Conservation (phyloP, 2,888 invertebrate species). For the Gandaritis pyraliata region DNA sequence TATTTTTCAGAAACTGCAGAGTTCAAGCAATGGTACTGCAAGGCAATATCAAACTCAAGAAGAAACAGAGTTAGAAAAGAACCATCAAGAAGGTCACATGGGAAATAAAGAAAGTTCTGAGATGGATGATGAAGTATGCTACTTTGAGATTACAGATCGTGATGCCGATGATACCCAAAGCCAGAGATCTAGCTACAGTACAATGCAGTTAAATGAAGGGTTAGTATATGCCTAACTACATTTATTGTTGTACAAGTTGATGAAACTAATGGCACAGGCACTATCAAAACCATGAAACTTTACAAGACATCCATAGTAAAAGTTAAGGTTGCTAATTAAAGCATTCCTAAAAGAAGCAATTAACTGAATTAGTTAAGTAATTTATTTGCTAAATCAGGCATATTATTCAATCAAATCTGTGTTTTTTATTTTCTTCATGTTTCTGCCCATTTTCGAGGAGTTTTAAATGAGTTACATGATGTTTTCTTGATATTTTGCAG, state of each 20-base stretch:
- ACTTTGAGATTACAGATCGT: slow-evolving; percentile 45
- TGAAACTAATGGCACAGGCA: no score
- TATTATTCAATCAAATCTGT: no score
- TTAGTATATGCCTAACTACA: slow-evolving; percentile 2
- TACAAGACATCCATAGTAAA: no score
- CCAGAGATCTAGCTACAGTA: slow-evolving; percentile 10
- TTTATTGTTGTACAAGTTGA: no score
- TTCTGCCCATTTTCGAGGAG: no score
- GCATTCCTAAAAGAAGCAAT: no score
- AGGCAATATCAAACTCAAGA: slow-evolving; percentile 19
- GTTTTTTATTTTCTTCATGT: no score
- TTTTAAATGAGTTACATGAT: no score
- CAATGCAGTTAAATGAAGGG: slow-evolving; percentile 17
- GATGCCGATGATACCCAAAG: slow-evolving; percentile 29
- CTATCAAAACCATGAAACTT: no score
- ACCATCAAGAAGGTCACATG: slow-evolving; percentile 28
- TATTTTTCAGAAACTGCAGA: slow-evolving; percentile 25
- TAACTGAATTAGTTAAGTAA: no score
- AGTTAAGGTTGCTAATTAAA: no score
- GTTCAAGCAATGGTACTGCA: slow-evolving; percentile 3
- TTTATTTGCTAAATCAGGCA: no score
- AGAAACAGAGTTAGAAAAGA: neutral
- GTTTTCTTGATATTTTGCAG: slow-evolving; percentile 14
- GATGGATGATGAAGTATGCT: slow-evolving; percentile 49
- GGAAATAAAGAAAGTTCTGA: slow-evolving; percentile 31